A percentile compares a stretch with the other conserved stretches of the same genome.
Evolutionary conservation across 2,113 vertebrate genomes (phyloP).

Genomic region (Rhinogobius similis): DNA sequence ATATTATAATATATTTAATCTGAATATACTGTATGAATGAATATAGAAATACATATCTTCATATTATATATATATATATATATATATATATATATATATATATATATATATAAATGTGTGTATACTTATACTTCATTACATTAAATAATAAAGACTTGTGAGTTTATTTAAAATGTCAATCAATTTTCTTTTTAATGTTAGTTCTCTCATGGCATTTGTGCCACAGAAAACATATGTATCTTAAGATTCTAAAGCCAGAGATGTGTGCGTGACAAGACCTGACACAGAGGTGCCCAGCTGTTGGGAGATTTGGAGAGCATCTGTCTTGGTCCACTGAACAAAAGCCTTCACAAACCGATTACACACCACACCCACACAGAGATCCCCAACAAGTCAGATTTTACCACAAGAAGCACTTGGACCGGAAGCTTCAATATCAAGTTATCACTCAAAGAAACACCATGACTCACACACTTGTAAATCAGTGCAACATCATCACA

Average conservation of each 20-base stretch:
- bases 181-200: not conserved
- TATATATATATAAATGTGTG: too few relatives aligned
- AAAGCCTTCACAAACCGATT: slow-evolving; percentile 41
- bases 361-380: slow-evolving; percentile 32
- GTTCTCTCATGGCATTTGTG: not conserved
- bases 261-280: slow-evolving; percentile 16
- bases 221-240: not conserved
- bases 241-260: slow-evolving; percentile 6
- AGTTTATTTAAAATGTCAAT: not conserved
- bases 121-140: too few relatives aligned
- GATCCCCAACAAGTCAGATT: slow-evolving; percentile 38
- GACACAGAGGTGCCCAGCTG: slow-evolving; percentile 55
- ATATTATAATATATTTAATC: too few relatives aligned
- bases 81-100: too few relatives aligned
- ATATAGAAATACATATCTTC: too few relatives aligned
- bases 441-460: slow-evolving; percentile 11
- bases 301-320: slow-evolving; percentile 58
- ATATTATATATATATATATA: too few relatives aligned
- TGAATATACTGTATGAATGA: too few relatives aligned
- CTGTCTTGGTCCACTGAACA: slow-evolving; percentile 43
- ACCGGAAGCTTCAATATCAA: slow-evolving; percentile 20
- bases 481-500: slow-evolving; percentile 11
- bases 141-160: not conserved
- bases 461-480: slow-evolving; percentile 6
- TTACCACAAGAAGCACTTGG: slow-evolving; percentile 28